These are phyloP conservation scores for Drosophila ogumai DNA, from an alignment of 1,140 invertebrate species.

Conservation along the genomic window DNA sequence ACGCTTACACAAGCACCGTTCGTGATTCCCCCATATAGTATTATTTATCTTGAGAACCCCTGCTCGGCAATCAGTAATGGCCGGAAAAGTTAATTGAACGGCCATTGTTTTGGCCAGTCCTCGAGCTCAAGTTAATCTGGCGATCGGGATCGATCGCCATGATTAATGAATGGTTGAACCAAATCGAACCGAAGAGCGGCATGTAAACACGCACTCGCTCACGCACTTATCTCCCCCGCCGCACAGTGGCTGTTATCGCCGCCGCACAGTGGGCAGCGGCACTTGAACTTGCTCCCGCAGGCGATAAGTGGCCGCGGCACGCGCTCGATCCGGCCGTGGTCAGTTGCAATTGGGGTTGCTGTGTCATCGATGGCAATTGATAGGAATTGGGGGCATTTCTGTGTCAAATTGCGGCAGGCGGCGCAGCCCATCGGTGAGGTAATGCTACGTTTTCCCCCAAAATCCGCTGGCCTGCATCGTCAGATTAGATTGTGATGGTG, in stretches of 20 bases:
- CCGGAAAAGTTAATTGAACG: slow-evolving; percentile 38
- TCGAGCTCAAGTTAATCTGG: slow-evolving; percentile 16
- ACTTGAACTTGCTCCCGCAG: slow-evolving; percentile 61
- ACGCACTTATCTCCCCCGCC: slow-evolving; percentile 35
- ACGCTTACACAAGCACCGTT: slow-evolving; percentile 28
- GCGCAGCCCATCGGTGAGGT: not conserved
- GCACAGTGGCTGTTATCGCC: slow-evolving; percentile 1
- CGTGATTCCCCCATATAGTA: slow-evolving; percentile 40
- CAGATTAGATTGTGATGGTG: slow-evolving; percentile 50
- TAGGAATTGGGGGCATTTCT: slow-evolving; percentile 9
- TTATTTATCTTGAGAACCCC: slow-evolving; percentile 38
- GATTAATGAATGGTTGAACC: slow-evolving; percentile 26
- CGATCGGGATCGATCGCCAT: slow-evolving; percentile 17
- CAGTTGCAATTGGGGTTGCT: slow-evolving; percentile 47
- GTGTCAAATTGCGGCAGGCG: slow-evolving; percentile 10
- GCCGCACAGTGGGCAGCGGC: slow-evolving; percentile 21
- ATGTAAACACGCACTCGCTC: slow-evolving; percentile 58
- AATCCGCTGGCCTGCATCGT: slow-evolving; percentile 26
- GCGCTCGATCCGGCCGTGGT: slow-evolving; percentile 33
- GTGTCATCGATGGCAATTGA: slow-evolving; percentile 28
- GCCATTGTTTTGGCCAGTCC: slow-evolving; percentile 8
- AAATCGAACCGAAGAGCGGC: slow-evolving; percentile 9
- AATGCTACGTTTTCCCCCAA: slow-evolving; percentile 5
- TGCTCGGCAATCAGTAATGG: slow-evolving; percentile 30
- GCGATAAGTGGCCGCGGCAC: slow-evolving; percentile 58